A percentile compares a stretch with the other conserved stretches of the same genome.
Conservation (phyloP, 1,140 invertebrate genomes). For the Cydia strobilella region DNA sequence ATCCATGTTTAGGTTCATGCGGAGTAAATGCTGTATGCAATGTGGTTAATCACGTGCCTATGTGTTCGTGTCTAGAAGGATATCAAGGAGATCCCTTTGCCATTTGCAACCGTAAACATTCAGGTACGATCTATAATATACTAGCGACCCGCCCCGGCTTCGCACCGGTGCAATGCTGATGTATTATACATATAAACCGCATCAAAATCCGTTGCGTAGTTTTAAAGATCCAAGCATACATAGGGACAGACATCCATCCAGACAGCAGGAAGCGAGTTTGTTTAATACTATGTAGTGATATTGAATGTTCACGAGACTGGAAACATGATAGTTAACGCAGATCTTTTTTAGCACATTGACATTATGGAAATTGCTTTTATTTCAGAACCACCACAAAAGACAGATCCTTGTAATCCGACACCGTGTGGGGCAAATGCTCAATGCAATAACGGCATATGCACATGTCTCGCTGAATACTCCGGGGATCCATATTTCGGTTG, state of each 20-base stretch:
- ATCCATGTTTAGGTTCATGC: conserved; percentile 93
- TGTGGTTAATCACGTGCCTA: conserved; percentile 89
- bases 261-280: too few species aligned
- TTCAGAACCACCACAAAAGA: conserved; percentile 65
- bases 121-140: conserved; percentile 71
- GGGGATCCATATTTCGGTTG: conserved; percentile 82
- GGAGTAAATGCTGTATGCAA: conserved; percentile 88
- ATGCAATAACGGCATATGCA: conserved; percentile 83
- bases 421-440: conserved; percentile 85
- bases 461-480: conserved; percentile 85
- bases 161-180: too few species aligned
- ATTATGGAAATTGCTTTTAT: conserved; percentile 40
- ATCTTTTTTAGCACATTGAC: neutral
- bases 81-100: conserved; percentile 89
- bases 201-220: too few species aligned
- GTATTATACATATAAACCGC: too few species aligned
- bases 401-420: conserved; percentile 83
- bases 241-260: too few species aligned
- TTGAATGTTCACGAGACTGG: too few species aligned
- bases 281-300: too few species aligned
- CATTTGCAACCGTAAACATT: conserved; percentile 77
- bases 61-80: conserved; percentile 86
- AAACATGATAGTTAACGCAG: neutral
- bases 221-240: too few species aligned
- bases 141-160: too few species aligned